Base-by-base conservation (phyloP, 2,797 vertebrate genomes). In the Pagetopsis macropterus region DNA sequence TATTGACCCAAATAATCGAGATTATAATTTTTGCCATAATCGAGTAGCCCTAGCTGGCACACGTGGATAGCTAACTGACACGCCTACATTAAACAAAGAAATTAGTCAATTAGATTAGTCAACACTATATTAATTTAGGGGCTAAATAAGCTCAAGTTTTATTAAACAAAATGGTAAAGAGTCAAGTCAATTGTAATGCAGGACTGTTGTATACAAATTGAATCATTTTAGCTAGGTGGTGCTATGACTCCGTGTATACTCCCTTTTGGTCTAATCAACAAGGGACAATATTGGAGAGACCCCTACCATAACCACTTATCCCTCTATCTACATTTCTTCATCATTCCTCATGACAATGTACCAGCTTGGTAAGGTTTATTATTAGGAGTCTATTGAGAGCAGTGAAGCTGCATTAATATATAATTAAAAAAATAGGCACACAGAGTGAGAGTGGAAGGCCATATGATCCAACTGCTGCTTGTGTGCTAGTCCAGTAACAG, bases 401-500 rank as follows among this genome's bases (percentile, higher is more conserved):
- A 46, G n/a, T 13, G 3, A 17, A 69, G 31, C n/a, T 41, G 45
- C 9, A 69, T 13, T 54, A 6, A 62, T 27, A 37, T 45, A 44
- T 7, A 8, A 37, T 37, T 37, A 0, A 37, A 46, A 60, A 52
- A 16, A 52, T 13, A 19, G 21, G 12, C 55, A 43, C 1, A 57
- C 31, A 27, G 23, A 27, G 46, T 31, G 19, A 48, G 60, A 71
- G n/a, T n/a, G 62, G 11, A 73, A 68, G 14, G 40, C 50, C 70
- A 78, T 67, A 78, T 76, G 76, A 88, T 79, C 10, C 51, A 50
- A 58, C 57, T 57, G 56, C 54, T 54, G 68, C 68, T 49, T 84
- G 33, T 61, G 68, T 78, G 76, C 74, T 82, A 79, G 89, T 89
- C 74, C 68, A 76, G 82, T 77, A 59, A 46, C 16, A 13, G 69